Evolutionary conservation across 2,113 vertebrate species (phyloP).

Genomic region (Antigone vipio): DNA sequence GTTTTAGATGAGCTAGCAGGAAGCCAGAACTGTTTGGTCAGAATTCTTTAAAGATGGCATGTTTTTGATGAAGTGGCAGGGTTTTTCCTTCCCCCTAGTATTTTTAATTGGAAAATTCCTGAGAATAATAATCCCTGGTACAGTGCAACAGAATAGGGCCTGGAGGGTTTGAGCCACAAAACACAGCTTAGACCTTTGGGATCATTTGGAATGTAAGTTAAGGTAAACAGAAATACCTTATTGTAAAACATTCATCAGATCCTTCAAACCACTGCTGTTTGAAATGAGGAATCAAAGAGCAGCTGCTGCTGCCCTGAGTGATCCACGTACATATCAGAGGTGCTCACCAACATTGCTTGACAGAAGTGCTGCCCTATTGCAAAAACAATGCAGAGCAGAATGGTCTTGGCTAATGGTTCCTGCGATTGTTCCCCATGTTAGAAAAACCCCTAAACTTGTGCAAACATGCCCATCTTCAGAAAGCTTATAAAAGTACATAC

Average conservation of each 20-base stretch:
- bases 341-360: background rate
- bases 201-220: background rate
- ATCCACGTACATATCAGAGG: background rate
- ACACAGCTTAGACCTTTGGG: background rate
- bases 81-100: background rate
- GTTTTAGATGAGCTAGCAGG: background rate
- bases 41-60: background rate
- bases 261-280: background rate
- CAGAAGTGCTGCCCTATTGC: background rate
- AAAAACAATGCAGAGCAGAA: background rate
- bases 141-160: background rate
- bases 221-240: background rate
- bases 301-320: background rate
- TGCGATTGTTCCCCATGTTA: constrained; percentile 17
- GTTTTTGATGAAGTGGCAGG: background rate
- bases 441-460: background rate
- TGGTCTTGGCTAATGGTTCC: background rate
- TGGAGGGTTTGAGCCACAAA: background rate
- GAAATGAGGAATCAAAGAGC: background rate
- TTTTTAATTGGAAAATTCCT: background rate
- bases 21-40: background rate
- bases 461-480: constrained; percentile 9
- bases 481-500: background rate
- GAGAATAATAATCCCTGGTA: background rate
- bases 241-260: background rate